Conservation (phyloP, 2,888 invertebrate genomes). For the Ochropacha duplaris region DNA sequence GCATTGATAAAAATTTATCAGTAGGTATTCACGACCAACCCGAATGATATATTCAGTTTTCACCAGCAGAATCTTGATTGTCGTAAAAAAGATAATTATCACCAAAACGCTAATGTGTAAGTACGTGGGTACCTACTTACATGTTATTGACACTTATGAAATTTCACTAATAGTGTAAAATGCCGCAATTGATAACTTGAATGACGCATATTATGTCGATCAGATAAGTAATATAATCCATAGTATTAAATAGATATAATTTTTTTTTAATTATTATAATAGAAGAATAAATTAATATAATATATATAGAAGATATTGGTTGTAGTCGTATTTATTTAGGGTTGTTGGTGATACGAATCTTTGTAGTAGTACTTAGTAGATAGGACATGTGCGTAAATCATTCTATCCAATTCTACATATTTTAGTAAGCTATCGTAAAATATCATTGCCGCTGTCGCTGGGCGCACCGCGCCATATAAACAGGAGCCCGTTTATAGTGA, state of each 20-base stretch:
- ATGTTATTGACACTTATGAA: slow-evolving; percentile 30
- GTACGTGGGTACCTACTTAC: slow-evolving; percentile 10
- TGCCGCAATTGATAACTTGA: slow-evolving; percentile 12
- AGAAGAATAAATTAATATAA: no score
- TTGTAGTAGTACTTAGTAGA: no score
- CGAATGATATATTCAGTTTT: slow-evolving; percentile 6
- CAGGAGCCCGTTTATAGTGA: no score
- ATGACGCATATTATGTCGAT: slow-evolving; percentile 17
- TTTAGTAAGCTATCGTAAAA: no score
- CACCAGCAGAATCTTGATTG: slow-evolving; percentile 10
- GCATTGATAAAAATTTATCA: slow-evolving; percentile 5
- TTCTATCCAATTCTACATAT: no score
- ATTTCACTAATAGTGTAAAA: slow-evolving; percentile 9
- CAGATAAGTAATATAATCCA: background rate
- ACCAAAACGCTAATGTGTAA: slow-evolving; percentile 17
- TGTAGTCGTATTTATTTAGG: no score
- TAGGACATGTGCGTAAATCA: no score
- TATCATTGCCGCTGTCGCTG: no score
- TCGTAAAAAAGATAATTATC: slow-evolving; percentile 20
- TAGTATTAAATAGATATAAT: background rate
- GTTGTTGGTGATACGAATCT: no score
- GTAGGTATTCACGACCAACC: slow-evolving; percentile 8
- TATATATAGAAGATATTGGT: no score
- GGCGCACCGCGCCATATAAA: no score
- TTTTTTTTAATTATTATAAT: no score